Base-by-base conservation (phyloP, 2,888 invertebrate genomes). In the Parochlus steinenii region DNA sequence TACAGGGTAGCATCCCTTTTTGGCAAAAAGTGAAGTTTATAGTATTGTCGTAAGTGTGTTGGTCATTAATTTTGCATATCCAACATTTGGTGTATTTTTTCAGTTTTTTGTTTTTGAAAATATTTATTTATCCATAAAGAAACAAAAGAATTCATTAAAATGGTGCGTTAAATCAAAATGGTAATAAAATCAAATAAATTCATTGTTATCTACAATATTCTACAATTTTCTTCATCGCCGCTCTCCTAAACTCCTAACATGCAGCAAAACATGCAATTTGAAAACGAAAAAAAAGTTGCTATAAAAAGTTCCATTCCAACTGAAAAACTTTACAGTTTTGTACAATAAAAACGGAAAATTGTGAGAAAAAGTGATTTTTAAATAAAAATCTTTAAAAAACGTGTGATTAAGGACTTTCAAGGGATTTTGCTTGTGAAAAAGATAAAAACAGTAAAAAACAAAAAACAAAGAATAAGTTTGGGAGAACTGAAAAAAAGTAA, bases 1-100 rank as follows among this genome's bases (percentile, higher is more conserved):
- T 72, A 72, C 72, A 68, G 70, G 66, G 67, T 69, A 71, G 69
- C 73, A 75, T 73, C 74, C 76, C 76, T 74, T 64, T 63, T 63
- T 60, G 65, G 67, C 64, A 67, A 65, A 66, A 65, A 65, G 67
- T 64, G 61, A 58, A 70, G 6, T 22, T 7, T 22, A 7, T 22
- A 10, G 10, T 22, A 22, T 6, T 7, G 22, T 22, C 8, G 22
- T 7, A 10, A 22, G 22, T 22, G 6, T 29, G 14, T 29, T n/a
- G 16, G 16, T 29, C 16, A 29, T 29, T 29, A 4, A 6, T 27
- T 14, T 11, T 30, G 17, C 7, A 30, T 8, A 8, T 28, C 28
- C 8, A 30, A 8, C 6, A 10, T 16, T 11, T 23, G 22, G 23
- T n/a, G 31, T 6, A n/a, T 17, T 31, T 31, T 31, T 28, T 31